Evolutionary conservation across 2,888 invertebrate genomes (phyloP), one percentile per base, ranked within the genome.

Genomic region (Andrena camellia): DNA sequence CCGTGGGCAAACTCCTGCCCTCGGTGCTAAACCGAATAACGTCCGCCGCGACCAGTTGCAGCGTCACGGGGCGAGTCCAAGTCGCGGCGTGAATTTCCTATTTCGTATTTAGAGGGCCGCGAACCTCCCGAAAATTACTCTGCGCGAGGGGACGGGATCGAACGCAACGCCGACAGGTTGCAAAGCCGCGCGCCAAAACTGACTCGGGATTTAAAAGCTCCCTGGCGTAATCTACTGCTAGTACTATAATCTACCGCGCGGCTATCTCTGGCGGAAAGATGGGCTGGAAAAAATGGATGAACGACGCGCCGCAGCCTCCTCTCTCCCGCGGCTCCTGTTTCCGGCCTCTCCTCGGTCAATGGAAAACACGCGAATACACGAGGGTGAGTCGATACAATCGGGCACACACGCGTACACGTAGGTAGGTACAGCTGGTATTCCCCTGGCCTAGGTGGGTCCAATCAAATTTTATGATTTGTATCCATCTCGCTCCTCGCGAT

Each of bases 381-480:
- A 88, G 74, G 42, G 77, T 57, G 77, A 90, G 87, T 86, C 89
- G 87, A 91, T 90, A 92, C 42, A 42, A 89, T 84, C 86, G 87
- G 88, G 23, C 35, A 31, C 35, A n/a, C 52, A 86, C 42, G 86
- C 10, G 33, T 31, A 31, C 31, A 26, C 29, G 8, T 33, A 23
- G 13, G n/a, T 20, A 86, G 13, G n/a, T 20, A 86, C 85, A 83
- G 82, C 85, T 82, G 78, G 71, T 86, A 79, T 77, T 86, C 85
- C 86, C 88, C 87, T 87, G 81, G 83, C 86, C 88, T 90, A 86
- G 87, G 87, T 86, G 83, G 90, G 86, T 86, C 91, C 93, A 92
- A 93, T 93, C 92, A 93, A 93, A 93, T 93, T 93, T 93, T 93
- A 93, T 92, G 93, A 92, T 91, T 92, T 90, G 90, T 90, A 93